Evolutionary conservation across 1,140 invertebrate genomes (phyloP), one percentile per base, ranked within the genome.

Genomic region (Thaumatotibia leucotreta): DNA sequence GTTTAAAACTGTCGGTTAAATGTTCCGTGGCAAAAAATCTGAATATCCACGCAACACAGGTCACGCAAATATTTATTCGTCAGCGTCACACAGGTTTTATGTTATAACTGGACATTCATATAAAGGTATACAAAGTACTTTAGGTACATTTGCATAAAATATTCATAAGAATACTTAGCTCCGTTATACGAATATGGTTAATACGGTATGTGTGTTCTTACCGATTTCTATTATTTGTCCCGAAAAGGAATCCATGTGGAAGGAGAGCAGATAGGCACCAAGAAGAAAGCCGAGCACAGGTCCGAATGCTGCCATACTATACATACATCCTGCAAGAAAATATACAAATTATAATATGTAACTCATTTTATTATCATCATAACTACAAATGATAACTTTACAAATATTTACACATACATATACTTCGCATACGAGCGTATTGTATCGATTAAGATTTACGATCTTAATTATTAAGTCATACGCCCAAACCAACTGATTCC

Each of bases 261-360:
- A 95, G 9, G 96, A 96, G 1, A 99, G 92, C 39, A 99, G 92
- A 91, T 97, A 97, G n/a, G 96, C 96, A 66, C 97, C 97, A 10
- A 97, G 92, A 50, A 98, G 89, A 83, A 98, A 99, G 52, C 97
- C 97, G 2, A 98, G 92, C 3, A 98, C 97, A 5, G 97, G 97
- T 31, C 97, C 97, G 89, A 99, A 96, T 0, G 97, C 97, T 11
- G 97, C 96, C 95, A 98, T 97, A 79, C 96, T 96, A 89, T 98
- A 98, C 95, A 97, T 97, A 86, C 95, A 96, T 74, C 96, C 96
- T 95, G 85, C 64, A 93, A 93, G 82, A 74, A 82, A 73, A 72
- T 32, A 24, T n/a, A n/a, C n/a, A n/a, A n/a, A n/a, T n/a, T n/a
- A n/a, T n/a, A n/a, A n/a, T n/a, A n/a, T n/a, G n/a, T n/a, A n/a